Evolutionary conservation across 2,113 vertebrate species (phyloP).

Genomic region (Caracal caracal): DNA sequence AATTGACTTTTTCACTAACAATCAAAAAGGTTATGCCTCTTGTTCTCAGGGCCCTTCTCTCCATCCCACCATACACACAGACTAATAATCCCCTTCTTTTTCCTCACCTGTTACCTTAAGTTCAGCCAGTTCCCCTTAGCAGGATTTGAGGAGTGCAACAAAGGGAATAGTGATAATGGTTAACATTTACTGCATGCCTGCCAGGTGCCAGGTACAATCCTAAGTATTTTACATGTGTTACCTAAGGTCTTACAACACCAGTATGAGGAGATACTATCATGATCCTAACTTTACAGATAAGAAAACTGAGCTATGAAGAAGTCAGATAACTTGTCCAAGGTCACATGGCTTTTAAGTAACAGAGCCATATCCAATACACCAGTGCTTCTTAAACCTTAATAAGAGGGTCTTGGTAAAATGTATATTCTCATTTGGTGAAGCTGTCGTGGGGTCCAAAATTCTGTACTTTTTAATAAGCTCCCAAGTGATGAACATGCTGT

Average conservation of each 20-base stretch:
- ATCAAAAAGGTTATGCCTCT: background rate
- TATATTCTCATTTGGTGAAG: background rate
- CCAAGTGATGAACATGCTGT: background rate
- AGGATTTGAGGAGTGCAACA: background rate
- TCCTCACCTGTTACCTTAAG: background rate
- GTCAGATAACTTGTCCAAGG: background rate
- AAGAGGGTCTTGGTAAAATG: slow-evolving; percentile 20
- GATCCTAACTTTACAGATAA: background rate
- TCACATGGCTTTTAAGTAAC: background rate
- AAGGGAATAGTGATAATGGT: background rate
- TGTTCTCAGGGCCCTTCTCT: background rate
- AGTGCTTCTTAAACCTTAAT: background rate
- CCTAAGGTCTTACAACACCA: background rate
- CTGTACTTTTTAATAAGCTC: background rate
- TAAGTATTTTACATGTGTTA: background rate
- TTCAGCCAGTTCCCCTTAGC: background rate
- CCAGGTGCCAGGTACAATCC: background rate
- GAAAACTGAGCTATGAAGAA: slow-evolving; percentile 12
- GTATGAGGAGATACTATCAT: background rate
- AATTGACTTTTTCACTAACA: slow-evolving; percentile 9
- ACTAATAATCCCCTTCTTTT: too few relatives aligned
- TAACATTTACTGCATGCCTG: background rate
- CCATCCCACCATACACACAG: background rate
- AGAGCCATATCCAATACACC: background rate
- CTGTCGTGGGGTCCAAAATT: background rate